phyloP scores from a whole-genome alignment of 2,888 invertebrate genomes.

The Dioctria linearis region DNA sequence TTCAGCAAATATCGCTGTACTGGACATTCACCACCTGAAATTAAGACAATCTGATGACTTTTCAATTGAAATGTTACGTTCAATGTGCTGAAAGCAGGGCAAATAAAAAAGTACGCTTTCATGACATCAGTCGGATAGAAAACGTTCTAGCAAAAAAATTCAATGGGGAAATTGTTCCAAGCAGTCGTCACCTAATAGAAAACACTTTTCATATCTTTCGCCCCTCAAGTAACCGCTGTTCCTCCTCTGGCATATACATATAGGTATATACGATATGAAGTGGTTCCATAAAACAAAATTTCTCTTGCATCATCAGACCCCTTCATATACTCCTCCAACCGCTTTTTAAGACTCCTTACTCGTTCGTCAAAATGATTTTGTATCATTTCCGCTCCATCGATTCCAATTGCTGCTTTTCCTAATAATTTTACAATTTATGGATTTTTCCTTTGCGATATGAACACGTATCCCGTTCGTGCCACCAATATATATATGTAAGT shows the following conservation, averaged over 20 bases:
- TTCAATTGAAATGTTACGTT: background rate
- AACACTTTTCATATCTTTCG: background rate
- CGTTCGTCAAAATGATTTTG: constrained; percentile 50
- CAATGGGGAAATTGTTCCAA: background rate
- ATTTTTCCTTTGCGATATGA: constrained; percentile 37
- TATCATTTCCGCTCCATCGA: constrained; percentile 52
- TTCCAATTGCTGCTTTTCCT: constrained; percentile 54
- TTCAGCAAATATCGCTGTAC: background rate
- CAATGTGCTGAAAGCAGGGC: background rate
- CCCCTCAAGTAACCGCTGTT: background rate
- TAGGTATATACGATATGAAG: background rate
- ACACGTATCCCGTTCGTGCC: constrained; percentile 16
- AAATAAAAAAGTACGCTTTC: background rate
- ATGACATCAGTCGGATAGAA: background rate
- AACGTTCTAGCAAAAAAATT: background rate
- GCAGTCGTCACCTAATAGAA: background rate
- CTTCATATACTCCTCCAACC: no score
- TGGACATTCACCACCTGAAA: background rate
- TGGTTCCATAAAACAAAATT: background rate
- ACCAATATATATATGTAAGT: background rate
- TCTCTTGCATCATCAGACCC: background rate
- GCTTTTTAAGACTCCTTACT: background rate
- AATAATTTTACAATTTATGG: constrained; percentile 54
- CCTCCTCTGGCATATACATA: background rate
- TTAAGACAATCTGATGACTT: background rate